A percentile compares a stretch with the other conserved stretches of the same genome.
These are phyloP conservation scores for Pyrrhia umbra DNA, from an alignment of 2,888 invertebrate genomes.

Conservation along the genomic window DNA sequence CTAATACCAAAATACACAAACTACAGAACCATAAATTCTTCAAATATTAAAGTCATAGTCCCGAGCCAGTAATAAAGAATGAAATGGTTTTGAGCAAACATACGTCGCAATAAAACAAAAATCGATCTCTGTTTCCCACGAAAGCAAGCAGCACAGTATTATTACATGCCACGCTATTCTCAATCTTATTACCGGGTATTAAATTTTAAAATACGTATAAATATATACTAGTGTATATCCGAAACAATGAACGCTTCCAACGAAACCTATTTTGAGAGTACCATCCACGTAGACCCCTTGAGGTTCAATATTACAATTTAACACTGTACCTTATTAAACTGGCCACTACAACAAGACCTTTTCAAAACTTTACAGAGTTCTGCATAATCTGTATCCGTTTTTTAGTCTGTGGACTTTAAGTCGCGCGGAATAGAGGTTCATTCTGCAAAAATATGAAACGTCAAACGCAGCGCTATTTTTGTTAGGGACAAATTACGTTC, in stretches of 20 bases:
- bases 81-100: slow-evolving; percentile 56
- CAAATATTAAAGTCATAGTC: slow-evolving; percentile 45
- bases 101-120: slow-evolving; percentile 58
- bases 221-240: slow-evolving; percentile 35
- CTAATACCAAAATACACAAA: no score
- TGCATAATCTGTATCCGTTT: slow-evolving; percentile 40
- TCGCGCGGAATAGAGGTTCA: slow-evolving; percentile 42
- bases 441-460: slow-evolving; percentile 48
- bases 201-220: slow-evolving; percentile 30
- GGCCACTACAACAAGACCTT: slow-evolving; percentile 44
- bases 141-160: slow-evolving; percentile 27
- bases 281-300: slow-evolving; percentile 53
- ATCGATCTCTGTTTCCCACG: slow-evolving; percentile 64
- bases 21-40: slow-evolving; percentile 36
- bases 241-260: slow-evolving; percentile 62
- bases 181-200: slow-evolving; percentile 28
- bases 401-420: slow-evolving; percentile 53
- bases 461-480: slow-evolving; percentile 53
- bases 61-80: slow-evolving; percentile 54
- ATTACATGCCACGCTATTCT: slow-evolving; percentile 19
- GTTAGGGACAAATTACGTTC: slow-evolving; percentile 60
- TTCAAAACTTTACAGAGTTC: slow-evolving; percentile 49
- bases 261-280: slow-evolving; percentile 60
- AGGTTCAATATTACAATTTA: slow-evolving; percentile 34
- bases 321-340: slow-evolving; percentile 39